A percentile compares a stretch with the other conserved stretches of the same genome.
phyloP scores from a whole-genome alignment of 2,888 invertebrate genomes.

The Amiota mariae region DNA sequence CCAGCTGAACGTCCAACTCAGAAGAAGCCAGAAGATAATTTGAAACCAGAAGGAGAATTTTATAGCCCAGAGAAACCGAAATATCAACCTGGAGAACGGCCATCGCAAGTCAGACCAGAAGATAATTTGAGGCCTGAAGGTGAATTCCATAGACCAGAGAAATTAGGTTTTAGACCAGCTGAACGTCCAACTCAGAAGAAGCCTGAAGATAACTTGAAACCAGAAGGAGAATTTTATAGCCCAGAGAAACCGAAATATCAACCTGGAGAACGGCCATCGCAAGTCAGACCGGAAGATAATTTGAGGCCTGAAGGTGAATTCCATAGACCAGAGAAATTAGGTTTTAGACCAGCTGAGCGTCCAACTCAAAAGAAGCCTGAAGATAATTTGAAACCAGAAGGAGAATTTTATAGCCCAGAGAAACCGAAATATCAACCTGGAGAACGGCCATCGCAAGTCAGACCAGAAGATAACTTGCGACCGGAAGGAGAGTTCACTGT shows the following conservation, averaged over 20 bases:
- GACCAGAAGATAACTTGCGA: slow-evolving; percentile 76
- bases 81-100: slow-evolving; percentile 48
- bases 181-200: slow-evolving; percentile 71
- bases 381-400: slow-evolving; percentile 46
- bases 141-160: slow-evolving; percentile 75
- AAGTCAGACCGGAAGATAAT: slow-evolving; percentile 73
- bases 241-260: slow-evolving; percentile 74
- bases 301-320: slow-evolving; percentile 75
- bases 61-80: slow-evolving; percentile 42
- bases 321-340: slow-evolving; percentile 72
- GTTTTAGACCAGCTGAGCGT: slow-evolving; percentile 73
- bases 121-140: slow-evolving; percentile 77
- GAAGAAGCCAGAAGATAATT: slow-evolving; percentile 76
- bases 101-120: slow-evolving; percentile 69
- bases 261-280: slow-evolving; percentile 73
- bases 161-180: slow-evolving; percentile 72
- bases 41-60: slow-evolving; percentile 77
- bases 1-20: slow-evolving; percentile 73
- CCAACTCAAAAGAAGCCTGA: slow-evolving; percentile 67
- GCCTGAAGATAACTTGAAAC: slow-evolving; percentile 74
- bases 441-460: slow-evolving; percentile 73
- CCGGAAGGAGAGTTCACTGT: slow-evolving; percentile 70
- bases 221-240: slow-evolving; percentile 76
- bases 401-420: too few relatives aligned
- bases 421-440: slow-evolving; percentile 68